Evolutionary conservation across 2,797 vertebrate species (phyloP).

Genomic region (Ctenosaura bakeri): DNA sequence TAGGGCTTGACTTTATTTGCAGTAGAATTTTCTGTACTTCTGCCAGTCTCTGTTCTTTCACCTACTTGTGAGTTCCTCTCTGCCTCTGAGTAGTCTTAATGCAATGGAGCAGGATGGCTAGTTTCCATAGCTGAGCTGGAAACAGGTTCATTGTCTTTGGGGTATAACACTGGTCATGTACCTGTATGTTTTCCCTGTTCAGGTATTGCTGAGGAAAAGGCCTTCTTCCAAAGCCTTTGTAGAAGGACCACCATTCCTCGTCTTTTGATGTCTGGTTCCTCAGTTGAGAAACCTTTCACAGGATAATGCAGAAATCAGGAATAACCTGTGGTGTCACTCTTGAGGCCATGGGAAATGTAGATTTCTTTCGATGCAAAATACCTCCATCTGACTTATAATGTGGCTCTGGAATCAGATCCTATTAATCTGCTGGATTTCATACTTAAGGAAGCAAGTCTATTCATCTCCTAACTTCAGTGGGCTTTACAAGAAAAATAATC

Average conservation of each 20-base stretch:
- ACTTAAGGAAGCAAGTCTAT: background rate
- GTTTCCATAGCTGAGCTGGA: background rate
- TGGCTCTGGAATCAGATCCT: background rate
- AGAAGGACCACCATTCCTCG: background rate
- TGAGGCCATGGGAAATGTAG: background rate
- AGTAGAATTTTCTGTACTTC: background rate
- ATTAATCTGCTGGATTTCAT: background rate
- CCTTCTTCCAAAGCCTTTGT: background rate
- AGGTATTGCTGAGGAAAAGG: background rate
- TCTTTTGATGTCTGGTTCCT: background rate
- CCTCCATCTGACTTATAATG: background rate
- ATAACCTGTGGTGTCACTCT: background rate
- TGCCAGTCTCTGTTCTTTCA: background rate
- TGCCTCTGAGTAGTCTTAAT: background rate
- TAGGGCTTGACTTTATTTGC: background rate
- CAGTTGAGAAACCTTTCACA: background rate
- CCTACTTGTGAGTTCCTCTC: background rate
- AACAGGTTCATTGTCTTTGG: background rate
- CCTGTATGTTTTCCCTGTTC: background rate
- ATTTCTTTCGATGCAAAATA: background rate
- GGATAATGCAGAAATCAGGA: background rate
- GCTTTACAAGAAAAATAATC: background rate
- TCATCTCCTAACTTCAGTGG: background rate
- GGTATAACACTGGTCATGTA: background rate
- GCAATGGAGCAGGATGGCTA: background rate